Base-by-base conservation (phyloP, 1,140 invertebrate species). In the Macrobrachium rosenbergii region DNA sequence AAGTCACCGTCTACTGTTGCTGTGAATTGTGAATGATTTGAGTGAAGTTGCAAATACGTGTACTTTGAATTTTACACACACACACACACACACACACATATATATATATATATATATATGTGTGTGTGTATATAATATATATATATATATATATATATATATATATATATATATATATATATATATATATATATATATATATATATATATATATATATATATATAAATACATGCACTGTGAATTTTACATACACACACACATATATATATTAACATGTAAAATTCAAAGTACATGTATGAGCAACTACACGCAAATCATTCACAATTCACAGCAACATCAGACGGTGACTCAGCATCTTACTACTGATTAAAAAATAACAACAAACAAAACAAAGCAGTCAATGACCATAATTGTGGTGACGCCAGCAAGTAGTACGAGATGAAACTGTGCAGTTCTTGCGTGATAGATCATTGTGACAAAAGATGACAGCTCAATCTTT, bases 221-320 rank as follows among this genome's bases (percentile, higher is more conserved):
- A 64, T 23, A 64, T 64, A n/a, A 10, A 72, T n/a, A 72, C 21
- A 72, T 37, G 23, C 21, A 72, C 45, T 10, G 37, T 37, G 23
- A 10, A 72, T 37, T n/a, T 16, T n/a, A 72, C 69, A 72, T n/a
- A 72, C 69, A 72, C 69, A 72, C 69, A 72, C 69, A 72, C 69
- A 72, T 37, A 72, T 37, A 72, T 37, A 72, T 37, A 72, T 37
- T 16, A 10, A 72, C 21, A 72, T 37, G 23, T 37, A 72, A 10
- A 72, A 5, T 16, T 37, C 19, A 45, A 59, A 2, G 45, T 23
- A 77, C 17, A 52, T 28, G 12, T 43, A 73, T 28, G 2, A 5
- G 43, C 1, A 77, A 0, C n/a, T 52, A 52, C 12, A 52, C 6
- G 12, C 52, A 52, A 10, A 52, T 52, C 28, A 37, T 37, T 1